Evolutionary conservation across 2,797 vertebrate species (phyloP).

Genomic region (Darevskia nairensis): DNA sequence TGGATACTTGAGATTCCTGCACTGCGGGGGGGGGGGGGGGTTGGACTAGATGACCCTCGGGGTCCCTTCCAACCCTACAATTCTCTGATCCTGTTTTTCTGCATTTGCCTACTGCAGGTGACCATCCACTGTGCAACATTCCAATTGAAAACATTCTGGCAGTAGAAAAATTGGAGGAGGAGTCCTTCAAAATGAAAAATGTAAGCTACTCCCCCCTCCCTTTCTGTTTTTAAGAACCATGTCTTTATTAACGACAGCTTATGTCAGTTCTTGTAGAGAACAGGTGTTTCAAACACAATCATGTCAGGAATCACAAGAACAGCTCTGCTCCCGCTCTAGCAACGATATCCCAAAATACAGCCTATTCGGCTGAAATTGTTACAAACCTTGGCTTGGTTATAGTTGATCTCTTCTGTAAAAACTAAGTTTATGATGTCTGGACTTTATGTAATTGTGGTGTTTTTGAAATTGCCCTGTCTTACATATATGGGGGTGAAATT

Average conservation of each 20-base stretch:
- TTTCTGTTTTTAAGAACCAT: conserved; percentile 47
- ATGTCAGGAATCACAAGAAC: conserved; percentile 60
- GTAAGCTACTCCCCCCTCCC: conserved; percentile 80
- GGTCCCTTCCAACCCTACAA: too few relatives aligned
- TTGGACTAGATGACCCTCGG: too few relatives aligned
- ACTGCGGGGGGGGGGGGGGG: too few relatives aligned
- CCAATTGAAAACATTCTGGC: conserved; percentile 99
- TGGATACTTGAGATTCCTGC: too few relatives aligned
- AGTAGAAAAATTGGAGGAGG: conserved; percentile 95
- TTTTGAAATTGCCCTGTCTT: background rate
- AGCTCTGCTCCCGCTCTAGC: conserved; percentile 65
- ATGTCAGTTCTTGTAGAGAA: background rate
- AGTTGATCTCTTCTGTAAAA: conserved; percentile 31
- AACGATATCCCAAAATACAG: conserved; percentile 67
- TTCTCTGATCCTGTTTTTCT: conserved; percentile 35
- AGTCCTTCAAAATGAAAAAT: conserved; percentile 99
- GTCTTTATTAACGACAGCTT: background rate
- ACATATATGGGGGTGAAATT: background rate
- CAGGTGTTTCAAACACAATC: background rate
- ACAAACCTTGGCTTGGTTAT: conserved; percentile 51
- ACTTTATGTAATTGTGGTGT: conserved; percentile 8
- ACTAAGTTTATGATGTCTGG: conserved; percentile 46
- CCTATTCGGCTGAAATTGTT: conserved; percentile 68
- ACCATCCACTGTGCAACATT: conserved; percentile 94
- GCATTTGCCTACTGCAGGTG: conserved; percentile 79